phyloP scores from a whole-genome alignment of 2,888 invertebrate genomes.

The Nephrotoma appendiculata region DNA sequence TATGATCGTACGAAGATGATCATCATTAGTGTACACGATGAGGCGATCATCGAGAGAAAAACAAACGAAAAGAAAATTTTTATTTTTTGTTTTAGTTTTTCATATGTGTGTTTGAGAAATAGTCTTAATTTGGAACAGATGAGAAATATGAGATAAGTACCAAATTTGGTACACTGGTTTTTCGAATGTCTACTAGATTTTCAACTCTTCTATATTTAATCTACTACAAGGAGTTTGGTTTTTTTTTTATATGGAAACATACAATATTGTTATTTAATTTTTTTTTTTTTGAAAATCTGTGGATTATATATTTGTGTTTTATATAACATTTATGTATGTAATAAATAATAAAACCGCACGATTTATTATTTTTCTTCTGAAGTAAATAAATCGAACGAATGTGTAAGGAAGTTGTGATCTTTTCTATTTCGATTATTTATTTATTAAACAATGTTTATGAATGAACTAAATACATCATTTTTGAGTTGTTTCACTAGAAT shows the following conservation, averaged over 20 bases:
- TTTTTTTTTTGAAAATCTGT: not conserved
- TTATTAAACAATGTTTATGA: not conserved
- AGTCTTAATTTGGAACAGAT: conserved; percentile 46
- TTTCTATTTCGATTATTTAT: not conserved
- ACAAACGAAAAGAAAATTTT: not conserved
- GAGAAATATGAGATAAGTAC: conserved; percentile 50
- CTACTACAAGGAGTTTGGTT: not conserved
- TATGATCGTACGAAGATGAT: not conserved
- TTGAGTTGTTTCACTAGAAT: not conserved
- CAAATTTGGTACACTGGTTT: conserved; percentile 39
- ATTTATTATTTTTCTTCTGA: not conserved
- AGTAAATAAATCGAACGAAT: not conserved
- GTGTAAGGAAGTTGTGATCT: not conserved
- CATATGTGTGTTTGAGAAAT: conserved; percentile 18
- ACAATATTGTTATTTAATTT: not conserved
- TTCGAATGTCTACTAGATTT: conserved; percentile 5
- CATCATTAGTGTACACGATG: not conserved
- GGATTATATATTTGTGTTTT: not conserved
- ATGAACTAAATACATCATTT: not conserved
- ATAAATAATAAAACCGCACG: not conserved
- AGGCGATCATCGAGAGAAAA: not conserved
- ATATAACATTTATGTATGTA: not conserved
- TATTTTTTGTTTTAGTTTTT: not conserved
- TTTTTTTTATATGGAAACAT: not conserved
- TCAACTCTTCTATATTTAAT: conserved; percentile 5